Evolutionary conservation across 2,888 invertebrate genomes (phyloP).

Genomic region (Cetonia aurata): DNA sequence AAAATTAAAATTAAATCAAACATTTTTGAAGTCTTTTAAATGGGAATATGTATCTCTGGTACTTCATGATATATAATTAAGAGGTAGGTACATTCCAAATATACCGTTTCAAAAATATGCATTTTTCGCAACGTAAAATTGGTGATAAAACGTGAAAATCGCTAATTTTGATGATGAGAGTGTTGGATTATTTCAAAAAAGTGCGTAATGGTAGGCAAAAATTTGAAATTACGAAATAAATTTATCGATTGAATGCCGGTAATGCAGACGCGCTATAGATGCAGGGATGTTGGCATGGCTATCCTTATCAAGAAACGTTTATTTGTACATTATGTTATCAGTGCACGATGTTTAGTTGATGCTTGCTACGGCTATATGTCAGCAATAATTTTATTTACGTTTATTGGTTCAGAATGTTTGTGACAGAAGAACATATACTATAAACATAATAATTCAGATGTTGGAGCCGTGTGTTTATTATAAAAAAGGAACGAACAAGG

Average conservation of each 20-base stretch:
- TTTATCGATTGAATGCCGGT: constrained; percentile 45
- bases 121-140: no score
- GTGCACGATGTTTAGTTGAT: constrained; percentile 43
- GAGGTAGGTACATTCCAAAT: no score
- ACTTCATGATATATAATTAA: no score
- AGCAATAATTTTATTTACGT: constrained; percentile 19
- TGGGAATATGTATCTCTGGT: no score
- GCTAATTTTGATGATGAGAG: no score
- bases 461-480: not conserved
- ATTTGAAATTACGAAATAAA: not conserved
- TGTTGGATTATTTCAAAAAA: no score
- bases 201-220: no score
- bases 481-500: constrained; percentile 14
- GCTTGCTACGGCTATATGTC: constrained; percentile 27
- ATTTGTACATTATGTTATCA: constrained; percentile 41
- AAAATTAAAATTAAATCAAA: no score
- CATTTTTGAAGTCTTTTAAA: no score
- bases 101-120: no score
- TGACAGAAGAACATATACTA: constrained; percentile 6
- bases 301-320: constrained; percentile 43
- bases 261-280: constrained; percentile 38
- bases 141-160: no score
- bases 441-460: constrained; percentile 31
- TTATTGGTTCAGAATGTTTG: constrained; percentile 24
- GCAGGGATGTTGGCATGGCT: constrained; percentile 41